A percentile compares a stretch with the other conserved stretches of the same genome.
phyloP scores from a whole-genome alignment of 2,888 invertebrate species.

The Cheilosia pagana region DNA sequence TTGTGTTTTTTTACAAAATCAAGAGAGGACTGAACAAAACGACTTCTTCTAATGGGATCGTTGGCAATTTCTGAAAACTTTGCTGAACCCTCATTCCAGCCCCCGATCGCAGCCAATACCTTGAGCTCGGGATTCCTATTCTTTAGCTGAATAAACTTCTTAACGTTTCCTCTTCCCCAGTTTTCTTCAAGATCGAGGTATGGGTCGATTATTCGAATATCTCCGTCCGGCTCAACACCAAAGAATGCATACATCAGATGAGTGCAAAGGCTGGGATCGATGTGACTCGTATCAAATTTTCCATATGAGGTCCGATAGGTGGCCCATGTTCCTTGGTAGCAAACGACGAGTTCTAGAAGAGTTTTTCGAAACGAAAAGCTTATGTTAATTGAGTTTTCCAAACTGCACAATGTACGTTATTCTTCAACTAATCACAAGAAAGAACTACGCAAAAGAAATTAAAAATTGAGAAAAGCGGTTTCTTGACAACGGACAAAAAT shows the following conservation, averaged over 20 bases:
- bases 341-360: conserved; percentile 86
- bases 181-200: conserved; percentile 87
- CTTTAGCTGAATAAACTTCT: conserved; percentile 82
- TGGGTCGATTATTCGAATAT: conserved; percentile 85
- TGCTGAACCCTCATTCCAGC: conserved; percentile 84
- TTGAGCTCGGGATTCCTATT: conserved; percentile 82
- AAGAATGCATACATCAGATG: conserved; percentile 90
- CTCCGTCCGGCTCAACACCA: conserved; percentile 86
- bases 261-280: conserved; percentile 89
- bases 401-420: too few species aligned
- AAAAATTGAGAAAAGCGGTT: too few species aligned
- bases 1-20: conserved; percentile 80
- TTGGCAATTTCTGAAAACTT: conserved; percentile 84
- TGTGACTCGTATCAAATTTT: conserved; percentile 87
- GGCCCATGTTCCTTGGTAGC: conserved; percentile 92
- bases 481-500: too few species aligned
- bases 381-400: too few species aligned
- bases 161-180: conserved; percentile 84
- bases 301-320: conserved; percentile 87
- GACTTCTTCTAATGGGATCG: conserved; percentile 79
- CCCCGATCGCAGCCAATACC: conserved; percentile 83
- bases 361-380: background rate
- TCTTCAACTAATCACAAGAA: too few species aligned
- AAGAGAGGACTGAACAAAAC: conserved; percentile 78
- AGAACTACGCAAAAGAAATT: too few species aligned